phyloP scores from a whole-genome alignment of 2,113 vertebrate genomes.

The Gorsachius goisagi region DNA sequence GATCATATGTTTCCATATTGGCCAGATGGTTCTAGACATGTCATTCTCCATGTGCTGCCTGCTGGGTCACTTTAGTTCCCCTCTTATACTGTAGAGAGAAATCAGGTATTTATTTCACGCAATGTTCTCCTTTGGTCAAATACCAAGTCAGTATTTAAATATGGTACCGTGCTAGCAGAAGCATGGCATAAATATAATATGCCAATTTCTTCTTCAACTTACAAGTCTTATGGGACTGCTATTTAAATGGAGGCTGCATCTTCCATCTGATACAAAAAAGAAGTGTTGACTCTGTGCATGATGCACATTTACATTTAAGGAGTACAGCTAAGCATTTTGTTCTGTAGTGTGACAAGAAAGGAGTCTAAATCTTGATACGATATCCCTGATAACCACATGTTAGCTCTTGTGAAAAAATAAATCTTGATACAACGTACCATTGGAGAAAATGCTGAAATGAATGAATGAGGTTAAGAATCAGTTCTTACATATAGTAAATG shows the following conservation, averaged over 20 bases:
- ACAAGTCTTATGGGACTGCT: not conserved
- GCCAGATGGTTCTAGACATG: not conserved
- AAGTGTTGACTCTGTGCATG: rapidly evolving
- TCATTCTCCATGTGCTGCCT: not conserved
- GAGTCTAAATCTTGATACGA: not conserved
- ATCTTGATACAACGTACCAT: not conserved
- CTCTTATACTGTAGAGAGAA: not conserved
- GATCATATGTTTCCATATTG: not conserved
- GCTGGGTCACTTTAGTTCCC: not conserved
- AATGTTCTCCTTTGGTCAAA: not conserved
- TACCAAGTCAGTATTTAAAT: not conserved
- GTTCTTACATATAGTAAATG: not conserved
- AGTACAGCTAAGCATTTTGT: not conserved
- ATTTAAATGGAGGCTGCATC: not conserved
- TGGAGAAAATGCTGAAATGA: not conserved
- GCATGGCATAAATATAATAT: not conserved
- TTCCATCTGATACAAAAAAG: not conserved
- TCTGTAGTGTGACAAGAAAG: not conserved
- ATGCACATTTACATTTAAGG: not conserved
- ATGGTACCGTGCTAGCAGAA: not conserved
- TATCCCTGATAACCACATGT: not conserved
- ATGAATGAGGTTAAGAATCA: not conserved
- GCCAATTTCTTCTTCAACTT: not conserved
- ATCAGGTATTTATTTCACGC: not conserved
- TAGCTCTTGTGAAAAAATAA: not conserved